phyloP scores from a whole-genome alignment of 2,888 invertebrate species.

The Mystacides longicornis region DNA sequence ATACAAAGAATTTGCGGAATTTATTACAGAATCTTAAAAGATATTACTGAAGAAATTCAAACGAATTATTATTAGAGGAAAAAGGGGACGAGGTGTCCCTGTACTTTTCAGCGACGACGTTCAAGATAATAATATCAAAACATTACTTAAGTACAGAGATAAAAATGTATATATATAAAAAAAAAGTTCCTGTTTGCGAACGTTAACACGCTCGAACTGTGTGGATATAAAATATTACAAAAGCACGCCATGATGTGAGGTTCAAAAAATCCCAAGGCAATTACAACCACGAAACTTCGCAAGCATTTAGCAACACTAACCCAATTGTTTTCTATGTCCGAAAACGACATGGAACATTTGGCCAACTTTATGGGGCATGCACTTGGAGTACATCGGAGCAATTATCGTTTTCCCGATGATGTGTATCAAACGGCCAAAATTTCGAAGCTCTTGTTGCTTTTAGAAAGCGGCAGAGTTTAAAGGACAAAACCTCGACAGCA shows the following conservation, averaged over 20 bases:
- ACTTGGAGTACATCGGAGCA: conserved; percentile 19
- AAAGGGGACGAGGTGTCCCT: conserved; percentile 28
- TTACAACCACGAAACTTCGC: conserved; percentile 29
- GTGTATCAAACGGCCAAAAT: conserved; percentile 30
- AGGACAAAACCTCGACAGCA: conserved; percentile 1
- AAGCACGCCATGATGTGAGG: conserved; percentile 25
- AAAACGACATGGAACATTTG: conserved; percentile 30
- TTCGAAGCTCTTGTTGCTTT: conserved; percentile 29
- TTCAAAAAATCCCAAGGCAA: conserved; percentile 29
- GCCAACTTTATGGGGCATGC: conserved; percentile 19
- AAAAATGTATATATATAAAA: too few species aligned
- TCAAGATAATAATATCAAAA: conserved; percentile 23
- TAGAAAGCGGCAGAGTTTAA: conserved; percentile 27
- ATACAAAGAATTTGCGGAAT: not conserved
- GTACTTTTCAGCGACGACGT: conserved; percentile 29
- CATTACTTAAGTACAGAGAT: too few species aligned
- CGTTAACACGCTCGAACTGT: too few species aligned
- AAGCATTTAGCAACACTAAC: conserved; percentile 30
- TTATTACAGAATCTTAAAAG: conserved; percentile 25
- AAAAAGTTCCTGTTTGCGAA: too few species aligned
- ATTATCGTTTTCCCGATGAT: conserved; percentile 28
- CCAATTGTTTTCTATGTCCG: conserved; percentile 28
- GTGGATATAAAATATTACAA: conserved; percentile 30
- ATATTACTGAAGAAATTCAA: conserved; percentile 29
- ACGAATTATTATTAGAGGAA: conserved; percentile 28